phyloP scores from a whole-genome alignment of 2,113 vertebrate species.

The Zapornia atra region DNA sequence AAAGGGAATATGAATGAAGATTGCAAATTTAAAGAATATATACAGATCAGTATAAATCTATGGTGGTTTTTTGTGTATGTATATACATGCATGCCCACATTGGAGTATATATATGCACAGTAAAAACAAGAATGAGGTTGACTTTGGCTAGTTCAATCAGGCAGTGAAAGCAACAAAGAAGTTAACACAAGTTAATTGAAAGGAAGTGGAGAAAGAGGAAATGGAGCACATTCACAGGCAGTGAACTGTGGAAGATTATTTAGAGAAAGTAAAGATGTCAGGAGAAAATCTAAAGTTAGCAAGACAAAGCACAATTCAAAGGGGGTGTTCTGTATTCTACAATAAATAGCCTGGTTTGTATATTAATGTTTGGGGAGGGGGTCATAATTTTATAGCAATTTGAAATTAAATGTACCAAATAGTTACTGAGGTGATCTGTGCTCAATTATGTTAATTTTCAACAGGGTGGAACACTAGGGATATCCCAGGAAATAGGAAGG shows the following conservation, averaged over 20 bases:
- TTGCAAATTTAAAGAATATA: background rate
- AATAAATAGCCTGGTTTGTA: background rate
- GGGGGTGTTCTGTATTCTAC: background rate
- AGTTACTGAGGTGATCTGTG: background rate
- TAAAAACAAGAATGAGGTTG: background rate
- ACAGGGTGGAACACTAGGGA: background rate
- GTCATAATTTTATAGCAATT: background rate
- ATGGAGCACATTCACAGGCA: background rate
- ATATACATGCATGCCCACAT: too few species aligned
- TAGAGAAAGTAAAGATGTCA: background rate
- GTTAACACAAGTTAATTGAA: background rate
- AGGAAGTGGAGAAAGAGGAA: slow-evolving; percentile 16
- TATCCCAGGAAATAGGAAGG: background rate
- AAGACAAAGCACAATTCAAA: background rate
- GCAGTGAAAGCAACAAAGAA: background rate
- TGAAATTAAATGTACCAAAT: background rate
- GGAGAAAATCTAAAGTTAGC: background rate
- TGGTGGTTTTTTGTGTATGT: too few species aligned
- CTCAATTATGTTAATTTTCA: background rate
- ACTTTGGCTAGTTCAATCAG: background rate
- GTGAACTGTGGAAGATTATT: background rate
- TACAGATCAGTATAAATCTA: background rate
- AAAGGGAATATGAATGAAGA: background rate
- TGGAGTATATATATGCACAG: background rate
- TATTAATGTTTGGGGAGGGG: background rate